Conservation (phyloP, 2,888 invertebrate species). For the Cephus pygmeus region DNA sequence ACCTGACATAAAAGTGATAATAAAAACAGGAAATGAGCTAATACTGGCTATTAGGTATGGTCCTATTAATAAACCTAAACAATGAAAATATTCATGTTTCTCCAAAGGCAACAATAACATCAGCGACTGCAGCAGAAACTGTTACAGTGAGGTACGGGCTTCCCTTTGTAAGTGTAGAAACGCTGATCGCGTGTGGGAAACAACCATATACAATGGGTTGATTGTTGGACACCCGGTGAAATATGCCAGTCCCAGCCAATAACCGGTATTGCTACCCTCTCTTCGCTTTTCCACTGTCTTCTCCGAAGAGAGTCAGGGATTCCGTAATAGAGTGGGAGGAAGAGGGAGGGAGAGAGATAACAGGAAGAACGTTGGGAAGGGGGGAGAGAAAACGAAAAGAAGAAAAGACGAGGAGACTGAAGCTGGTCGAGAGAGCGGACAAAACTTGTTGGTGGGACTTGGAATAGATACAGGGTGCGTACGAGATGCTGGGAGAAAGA, state of each 20-base stretch:
- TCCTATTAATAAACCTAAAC: background rate
- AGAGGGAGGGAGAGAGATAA: conserved; percentile 12
- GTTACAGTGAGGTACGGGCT: background rate
- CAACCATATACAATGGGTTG: conserved; percentile 45
- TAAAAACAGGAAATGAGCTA: background rate
- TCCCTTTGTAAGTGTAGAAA: background rate
- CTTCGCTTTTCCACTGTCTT: conserved; percentile 40
- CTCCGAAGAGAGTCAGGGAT: conserved; percentile 16
- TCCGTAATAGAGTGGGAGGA: conserved; percentile 11
- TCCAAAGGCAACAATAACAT: background rate
- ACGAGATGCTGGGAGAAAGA: background rate
- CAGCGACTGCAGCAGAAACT: background rate
- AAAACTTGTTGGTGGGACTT: background rate
- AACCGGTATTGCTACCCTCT: conserved; percentile 55
- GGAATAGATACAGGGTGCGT: background rate
- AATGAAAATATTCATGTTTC: background rate
- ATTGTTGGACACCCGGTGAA: conserved; percentile 53
- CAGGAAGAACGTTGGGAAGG: conserved; percentile 5
- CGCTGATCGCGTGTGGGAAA: conserved; percentile 5
- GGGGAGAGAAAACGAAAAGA: conserved; percentile 7
- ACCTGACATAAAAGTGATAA: background rate
- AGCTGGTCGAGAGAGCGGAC: conserved; percentile 12
- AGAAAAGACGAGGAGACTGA: conserved; percentile 15
- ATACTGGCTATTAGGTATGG: background rate
- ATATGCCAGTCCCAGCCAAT: conserved; percentile 57